These are phyloP conservation scores for Pantherophis guttatus DNA, from an alignment of 2,113 vertebrate species.

Conservation along the genomic window DNA sequence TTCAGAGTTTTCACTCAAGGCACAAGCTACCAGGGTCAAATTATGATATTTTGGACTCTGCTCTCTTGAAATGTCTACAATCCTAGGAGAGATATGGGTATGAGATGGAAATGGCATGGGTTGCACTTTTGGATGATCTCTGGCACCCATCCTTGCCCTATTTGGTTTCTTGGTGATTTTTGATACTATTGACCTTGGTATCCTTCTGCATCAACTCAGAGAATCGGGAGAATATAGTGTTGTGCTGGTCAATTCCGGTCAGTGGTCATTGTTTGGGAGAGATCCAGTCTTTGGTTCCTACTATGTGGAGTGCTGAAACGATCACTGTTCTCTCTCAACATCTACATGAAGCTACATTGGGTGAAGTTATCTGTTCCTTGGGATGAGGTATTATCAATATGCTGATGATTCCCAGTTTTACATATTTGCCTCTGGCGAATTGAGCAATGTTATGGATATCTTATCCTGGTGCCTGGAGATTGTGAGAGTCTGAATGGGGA, in stretches of 20 bases:
- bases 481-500: not conserved
- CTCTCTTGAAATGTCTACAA: not conserved
- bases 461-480: not conserved
- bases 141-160: not conserved
- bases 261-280: not conserved
- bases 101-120: not conserved
- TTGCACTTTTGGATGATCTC: not conserved
- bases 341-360: not conserved
- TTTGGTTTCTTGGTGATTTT: not conserved
- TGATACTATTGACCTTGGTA: not conserved
- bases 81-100: not conserved
- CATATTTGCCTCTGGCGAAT: not conserved
- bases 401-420: not conserved
- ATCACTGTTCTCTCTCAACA: not conserved
- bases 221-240: not conserved
- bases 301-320: not conserved
- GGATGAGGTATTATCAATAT: not conserved
- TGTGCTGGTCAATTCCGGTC: not conserved
- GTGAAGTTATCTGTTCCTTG: not conserved
- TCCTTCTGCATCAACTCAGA: not conserved
- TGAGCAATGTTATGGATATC: not conserved
- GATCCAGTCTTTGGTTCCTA: not conserved
- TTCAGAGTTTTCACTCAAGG: not conserved
- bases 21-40: not conserved
- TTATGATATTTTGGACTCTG: not conserved